A percentile compares a stretch with the other conserved stretches of the same genome.
These are phyloP conservation scores for Tachina lurida DNA, from an alignment of 2,888 invertebrate species.

Conservation along the genomic window DNA sequence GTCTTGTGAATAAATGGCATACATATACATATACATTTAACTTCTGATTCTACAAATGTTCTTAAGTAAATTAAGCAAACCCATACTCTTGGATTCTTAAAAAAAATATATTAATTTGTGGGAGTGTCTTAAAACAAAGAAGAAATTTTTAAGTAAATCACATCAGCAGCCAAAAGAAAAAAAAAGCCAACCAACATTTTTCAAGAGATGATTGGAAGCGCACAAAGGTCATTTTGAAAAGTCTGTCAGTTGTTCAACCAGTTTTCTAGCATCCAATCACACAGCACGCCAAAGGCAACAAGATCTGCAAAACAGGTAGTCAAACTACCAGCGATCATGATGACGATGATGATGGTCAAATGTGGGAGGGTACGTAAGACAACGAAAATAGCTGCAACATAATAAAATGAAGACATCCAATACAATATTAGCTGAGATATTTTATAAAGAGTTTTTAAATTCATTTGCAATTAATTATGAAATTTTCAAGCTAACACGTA, in stretches of 20 bases:
- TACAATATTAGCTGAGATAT: background rate
- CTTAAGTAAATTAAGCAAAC: background rate
- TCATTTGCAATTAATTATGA: too few relatives aligned
- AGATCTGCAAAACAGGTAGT: slow-evolving; percentile 64
- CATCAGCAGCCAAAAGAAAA: slow-evolving; percentile 39
- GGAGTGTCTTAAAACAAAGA: slow-evolving; percentile 47
- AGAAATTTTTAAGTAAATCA: slow-evolving; percentile 37
- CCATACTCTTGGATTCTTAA: background rate
- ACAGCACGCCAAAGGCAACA: slow-evolving; percentile 10
- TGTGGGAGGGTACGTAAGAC: slow-evolving; percentile 39
- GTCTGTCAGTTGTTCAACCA: slow-evolving; percentile 61
- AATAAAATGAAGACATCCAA: background rate
- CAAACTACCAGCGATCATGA: slow-evolving; percentile 1
- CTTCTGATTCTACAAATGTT: too few relatives aligned
- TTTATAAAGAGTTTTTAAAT: too few relatives aligned
- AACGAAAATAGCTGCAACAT: background rate
- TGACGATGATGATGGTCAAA: slow-evolving; percentile 23
- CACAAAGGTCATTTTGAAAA: slow-evolving; percentile 60
- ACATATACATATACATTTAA: too few relatives aligned
- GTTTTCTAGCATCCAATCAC: slow-evolving; percentile 72
- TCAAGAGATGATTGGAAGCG: slow-evolving; percentile 57
- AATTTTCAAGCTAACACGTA: too few relatives aligned
- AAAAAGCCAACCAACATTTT: background rate
- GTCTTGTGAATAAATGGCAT: too few relatives aligned
- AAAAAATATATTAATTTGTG: background rate